These are phyloP conservation scores for Cinclus mexicanus DNA, from an alignment of 2,113 vertebrate genomes.

Conservation along the genomic window DNA sequence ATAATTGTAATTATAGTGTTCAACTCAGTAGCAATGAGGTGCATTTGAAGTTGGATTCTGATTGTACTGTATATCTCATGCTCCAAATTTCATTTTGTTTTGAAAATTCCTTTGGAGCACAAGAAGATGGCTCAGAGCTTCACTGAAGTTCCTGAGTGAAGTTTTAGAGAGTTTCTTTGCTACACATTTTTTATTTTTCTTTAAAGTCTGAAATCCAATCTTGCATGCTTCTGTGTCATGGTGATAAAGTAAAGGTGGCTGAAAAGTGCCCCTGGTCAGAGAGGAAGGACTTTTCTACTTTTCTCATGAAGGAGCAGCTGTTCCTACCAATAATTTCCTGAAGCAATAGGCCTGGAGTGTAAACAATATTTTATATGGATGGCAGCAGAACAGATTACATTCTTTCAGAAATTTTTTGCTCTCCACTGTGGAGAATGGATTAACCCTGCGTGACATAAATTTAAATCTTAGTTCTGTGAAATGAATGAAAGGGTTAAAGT, in stretches of 20 bases:
- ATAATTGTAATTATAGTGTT: conserved; percentile 76
- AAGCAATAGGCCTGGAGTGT: conserved; percentile 68
- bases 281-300: conserved; percentile 57
- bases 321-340: conserved; percentile 70
- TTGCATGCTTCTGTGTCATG: conserved; percentile 63
- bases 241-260: conserved; percentile 70
- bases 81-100: conserved; percentile 61
- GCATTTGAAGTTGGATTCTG: conserved; percentile 69
- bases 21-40: conserved; percentile 33
- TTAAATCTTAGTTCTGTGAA: background rate
- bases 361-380: conserved; percentile 68
- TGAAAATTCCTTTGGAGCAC: conserved; percentile 59
- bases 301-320: conserved; percentile 36
- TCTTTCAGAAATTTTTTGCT: conserved; percentile 35
- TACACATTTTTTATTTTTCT: conserved; percentile 31
- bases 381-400: conserved; percentile 46
- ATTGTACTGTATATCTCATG: conserved; percentile 44
- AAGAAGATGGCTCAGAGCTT: conserved; percentile 54
- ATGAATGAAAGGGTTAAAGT: conserved; percentile 46
- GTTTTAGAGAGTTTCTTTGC: conserved; percentile 63
- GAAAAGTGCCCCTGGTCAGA: conserved; percentile 50
- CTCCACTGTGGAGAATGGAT: conserved; percentile 59
- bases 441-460: conserved; percentile 44
- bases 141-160: conserved; percentile 62
- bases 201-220: conserved; percentile 72